Evolutionary conservation across 2,888 invertebrate species (phyloP), one percentile per base, ranked within the genome.

Genomic region (Lithophane semibrunnea): DNA sequence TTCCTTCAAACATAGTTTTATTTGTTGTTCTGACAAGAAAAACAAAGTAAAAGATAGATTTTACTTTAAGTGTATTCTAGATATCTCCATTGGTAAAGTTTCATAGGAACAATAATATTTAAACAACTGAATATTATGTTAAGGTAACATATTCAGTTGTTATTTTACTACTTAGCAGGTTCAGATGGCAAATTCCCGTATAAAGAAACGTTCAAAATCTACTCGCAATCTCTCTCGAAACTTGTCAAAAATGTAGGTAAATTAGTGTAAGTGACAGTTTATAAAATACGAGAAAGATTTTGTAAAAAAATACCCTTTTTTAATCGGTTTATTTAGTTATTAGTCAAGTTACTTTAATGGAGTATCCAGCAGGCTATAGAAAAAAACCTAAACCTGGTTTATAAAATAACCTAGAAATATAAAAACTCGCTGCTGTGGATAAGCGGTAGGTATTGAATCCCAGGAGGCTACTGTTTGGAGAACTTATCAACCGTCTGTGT

Each of bases 401-500:
- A 58, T 68, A 60, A 58, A 63, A 67, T 16, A 49, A 68, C 21
- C 18, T 18, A n/a, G n/a, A 75, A 68, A 54, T 66, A 75, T 16
- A 69, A 37, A 69, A 37, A n/a, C 3, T 73, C 29, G 29, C n/a
- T 16, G 21, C 29, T 54, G 64, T 21, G 66, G 44, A 56, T 56
- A 21, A 65, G 42, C n/a, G 29, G 42, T 29, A 67, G 29, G 42
- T 29, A 67, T 56, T 54, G 12, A 72, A 63, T 42, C 52, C 18
- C 42, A 3, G 10, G 21, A 18, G 37, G 56, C 24, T 1, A 37
- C 49, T 79, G 72, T 81, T 73, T 84, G 65, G 52, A 8, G 5
- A 81, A 79, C 60, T 65, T 84, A 65, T 73, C 42, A 84, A 65
- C 37, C 29, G 64, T 24, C 12, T 49, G 68, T 84, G 29, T 73